Evolutionary conservation across 2,113 vertebrate species (phyloP).

Genomic region (Pampusana beccarii): DNA sequence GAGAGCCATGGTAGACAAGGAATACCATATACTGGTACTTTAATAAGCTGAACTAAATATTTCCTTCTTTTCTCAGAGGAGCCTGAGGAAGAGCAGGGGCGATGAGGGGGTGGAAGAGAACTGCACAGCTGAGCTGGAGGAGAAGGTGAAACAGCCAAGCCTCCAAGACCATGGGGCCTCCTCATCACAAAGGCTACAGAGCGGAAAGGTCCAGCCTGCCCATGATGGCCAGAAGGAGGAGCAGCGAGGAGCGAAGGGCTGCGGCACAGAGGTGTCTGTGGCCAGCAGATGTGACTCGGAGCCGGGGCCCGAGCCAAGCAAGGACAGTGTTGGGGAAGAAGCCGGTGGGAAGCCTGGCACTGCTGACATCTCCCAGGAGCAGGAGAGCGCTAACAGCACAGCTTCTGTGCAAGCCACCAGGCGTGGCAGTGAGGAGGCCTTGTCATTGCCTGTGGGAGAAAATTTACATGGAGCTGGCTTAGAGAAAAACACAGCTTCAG

Average conservation of each 20-base stretch:
- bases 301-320: background rate
- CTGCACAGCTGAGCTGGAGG: conserved; percentile 20
- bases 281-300: background rate
- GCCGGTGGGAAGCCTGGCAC: background rate
- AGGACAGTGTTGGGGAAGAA: background rate
- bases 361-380: background rate
- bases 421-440: background rate
- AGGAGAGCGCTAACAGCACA: background rate
- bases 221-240: conserved; percentile 24
- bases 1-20: background rate
- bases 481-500: background rate
- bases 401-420: background rate
- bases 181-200: background rate
- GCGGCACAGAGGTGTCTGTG: background rate
- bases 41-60: background rate
- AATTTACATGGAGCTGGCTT: background rate
- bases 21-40: background rate
- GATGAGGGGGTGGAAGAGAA: conserved; percentile 31
- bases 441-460: rapidly evolving
- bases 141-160: conserved; percentile 25
- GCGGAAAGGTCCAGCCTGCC: background rate
- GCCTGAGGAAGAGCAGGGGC: conserved; percentile 5
- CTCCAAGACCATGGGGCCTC: background rate
- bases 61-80: conserved; percentile 10
- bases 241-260: background rate